These are phyloP conservation scores for Neocrepidodera transversa DNA, from an alignment of 2,888 invertebrate genomes.

Conservation along the genomic window DNA sequence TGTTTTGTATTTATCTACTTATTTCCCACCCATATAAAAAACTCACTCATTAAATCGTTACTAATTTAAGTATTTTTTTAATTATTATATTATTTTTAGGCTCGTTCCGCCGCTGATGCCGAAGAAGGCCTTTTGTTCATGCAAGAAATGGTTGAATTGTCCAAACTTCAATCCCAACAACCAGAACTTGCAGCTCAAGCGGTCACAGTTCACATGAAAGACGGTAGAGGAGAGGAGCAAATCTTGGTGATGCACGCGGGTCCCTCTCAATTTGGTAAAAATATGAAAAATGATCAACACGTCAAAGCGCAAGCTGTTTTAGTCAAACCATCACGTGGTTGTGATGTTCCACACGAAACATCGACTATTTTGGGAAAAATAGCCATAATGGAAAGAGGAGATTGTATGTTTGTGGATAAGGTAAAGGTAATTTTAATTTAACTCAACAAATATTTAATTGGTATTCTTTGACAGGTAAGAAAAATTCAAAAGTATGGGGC, in stretches of 20 bases:
- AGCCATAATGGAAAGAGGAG: constrained; percentile 86
- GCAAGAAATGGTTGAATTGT: constrained; percentile 95
- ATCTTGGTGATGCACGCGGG: constrained; percentile 72
- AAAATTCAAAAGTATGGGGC: constrained; percentile 84
- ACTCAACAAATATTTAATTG: too few species aligned
- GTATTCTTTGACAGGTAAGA: constrained; percentile 68
- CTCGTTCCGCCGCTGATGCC: constrained; percentile 83
- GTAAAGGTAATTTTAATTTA: too few species aligned
- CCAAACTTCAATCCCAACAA: constrained; percentile 71
- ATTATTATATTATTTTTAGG: constrained; percentile 74
- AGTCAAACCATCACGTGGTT: constrained; percentile 76
- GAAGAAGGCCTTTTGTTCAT: constrained; percentile 94
- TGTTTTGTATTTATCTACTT: too few species aligned
- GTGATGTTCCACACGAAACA: constrained; percentile 66
- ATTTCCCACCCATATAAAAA: too few species aligned
- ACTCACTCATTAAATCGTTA: too few species aligned
- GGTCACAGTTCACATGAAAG: constrained; percentile 60
- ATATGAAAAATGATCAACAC: constrained; percentile 71
- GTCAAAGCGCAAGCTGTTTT: constrained; percentile 70
- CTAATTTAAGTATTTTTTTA: too few species aligned
- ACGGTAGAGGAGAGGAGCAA: constrained; percentile 49
- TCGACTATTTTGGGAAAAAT: constrained; percentile 74
- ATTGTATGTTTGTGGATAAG: constrained; percentile 96
- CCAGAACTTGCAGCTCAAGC: constrained; percentile 66
- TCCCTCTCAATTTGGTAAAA: constrained; percentile 89